Base-by-base conservation (phyloP, 2,797 vertebrate species). In the Chanos chanos region DNA sequence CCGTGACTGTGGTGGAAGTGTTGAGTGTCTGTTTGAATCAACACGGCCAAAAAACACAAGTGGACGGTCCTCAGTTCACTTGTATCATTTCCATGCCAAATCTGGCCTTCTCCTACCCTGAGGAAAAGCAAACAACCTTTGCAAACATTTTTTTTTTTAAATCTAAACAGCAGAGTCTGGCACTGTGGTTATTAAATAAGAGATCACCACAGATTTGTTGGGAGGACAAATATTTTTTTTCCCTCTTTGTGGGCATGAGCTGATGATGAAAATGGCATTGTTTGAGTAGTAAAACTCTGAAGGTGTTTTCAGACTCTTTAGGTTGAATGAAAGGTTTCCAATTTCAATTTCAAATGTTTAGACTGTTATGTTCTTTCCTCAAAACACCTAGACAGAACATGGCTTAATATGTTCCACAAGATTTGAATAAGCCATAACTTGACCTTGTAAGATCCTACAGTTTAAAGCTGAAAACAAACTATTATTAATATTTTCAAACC, bases 31-130 rank as follows among this genome's bases (percentile, higher is more conserved):
- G 77, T 9, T 78, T 90, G 25, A 89, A 79, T 45, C 76, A 78
- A 47, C 69, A 67, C 4, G 47, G 48, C 41, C 83, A 55, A 66
- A 74, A 72, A 7, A 73, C 5, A 16, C 13, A 40, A 9, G 30
- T 9, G 24, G 44, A 55, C 34, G 50, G 28, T 21, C 51, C 27
- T 16, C 16, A 56, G 19, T 25, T 62, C 1, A 51, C 52, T 30
- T 52, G 39, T 2, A 13, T 51, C 10, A 52, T 66, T 86, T 87
- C 41, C 87, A 88, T 24, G 85, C 84, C 70, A 4, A 91, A 90
- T 54, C 88, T 88, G 2, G 83, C 82, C 16, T 90, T 86, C 59
- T 49, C 24, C 47, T 19, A 41, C 10, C 45, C 19, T 2, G 33
- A 36, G 27, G 56, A 48, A 21, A 43, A 22, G 16, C 5, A 12